Conservation (phyloP, 1,140 invertebrate species). For the Diuraphis noxia region DNA sequence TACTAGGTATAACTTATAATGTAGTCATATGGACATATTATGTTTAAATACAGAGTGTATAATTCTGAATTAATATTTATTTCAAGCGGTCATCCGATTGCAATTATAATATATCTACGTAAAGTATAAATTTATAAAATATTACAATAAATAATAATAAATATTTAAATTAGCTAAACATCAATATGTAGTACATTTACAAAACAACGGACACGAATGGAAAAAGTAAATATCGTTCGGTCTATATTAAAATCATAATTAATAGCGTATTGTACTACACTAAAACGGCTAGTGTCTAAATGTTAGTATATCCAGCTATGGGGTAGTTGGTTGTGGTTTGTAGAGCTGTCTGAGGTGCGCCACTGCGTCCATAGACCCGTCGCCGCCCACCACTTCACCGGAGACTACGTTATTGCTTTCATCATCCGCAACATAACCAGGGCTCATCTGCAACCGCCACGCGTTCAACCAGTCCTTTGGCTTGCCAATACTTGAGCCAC, state of each 20-base stretch:
- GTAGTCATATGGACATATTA: too few relatives aligned
- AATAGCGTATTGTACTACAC: neutral
- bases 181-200: neutral
- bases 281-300: too few relatives aligned
- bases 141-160: neutral
- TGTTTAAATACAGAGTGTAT: too few relatives aligned
- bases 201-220: neutral
- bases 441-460: constrained; percentile 46
- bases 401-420: neutral
- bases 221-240: neutral
- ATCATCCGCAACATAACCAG: neutral
- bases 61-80: neutral
- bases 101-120: neutral
- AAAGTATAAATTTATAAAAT: neutral
- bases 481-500: neutral
- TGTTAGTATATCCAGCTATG: too few relatives aligned
- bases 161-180: neutral
- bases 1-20: too few relatives aligned
- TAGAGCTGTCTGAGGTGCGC: constrained; percentile 19
- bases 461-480: constrained; percentile 42
- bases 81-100: neutral
- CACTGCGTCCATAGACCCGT: neutral
- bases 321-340: neutral
- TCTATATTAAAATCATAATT: neutral
- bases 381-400: neutral